A percentile compares a stretch with the other conserved stretches of the same genome.
phyloP scores from a whole-genome alignment of 2,888 invertebrate genomes.

The Tinea semifulvella region DNA sequence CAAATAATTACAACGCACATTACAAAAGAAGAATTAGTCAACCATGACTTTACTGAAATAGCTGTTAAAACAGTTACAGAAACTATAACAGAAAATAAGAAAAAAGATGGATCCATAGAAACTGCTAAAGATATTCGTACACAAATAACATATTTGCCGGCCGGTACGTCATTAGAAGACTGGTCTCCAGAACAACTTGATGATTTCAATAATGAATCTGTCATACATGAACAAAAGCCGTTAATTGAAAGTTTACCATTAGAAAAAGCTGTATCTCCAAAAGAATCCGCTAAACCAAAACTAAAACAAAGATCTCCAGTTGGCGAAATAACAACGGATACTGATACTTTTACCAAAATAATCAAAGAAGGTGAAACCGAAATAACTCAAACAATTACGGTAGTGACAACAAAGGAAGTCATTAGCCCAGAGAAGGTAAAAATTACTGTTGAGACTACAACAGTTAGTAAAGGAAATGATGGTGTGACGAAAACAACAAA shows the following conservation, averaged over 20 bases:
- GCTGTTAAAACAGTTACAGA: constrained; percentile 57
- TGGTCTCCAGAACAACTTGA: constrained; percentile 55
- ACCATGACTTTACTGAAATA: constrained; percentile 42
- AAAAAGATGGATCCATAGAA: constrained; percentile 49
- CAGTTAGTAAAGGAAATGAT: constrained; percentile 52
- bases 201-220: constrained; percentile 43
- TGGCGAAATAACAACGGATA: constrained; percentile 55
- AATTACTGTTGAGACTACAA: constrained; percentile 56
- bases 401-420: constrained; percentile 58
- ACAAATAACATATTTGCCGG: constrained; percentile 56
- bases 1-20: constrained; percentile 50
- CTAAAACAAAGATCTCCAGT: constrained; percentile 50
- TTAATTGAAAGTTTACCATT: constrained; percentile 24
- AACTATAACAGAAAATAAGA: constrained; percentile 52
- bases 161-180: constrained; percentile 52
- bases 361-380: constrained; percentile 53
- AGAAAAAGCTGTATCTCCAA: constrained; percentile 18
- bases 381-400: constrained; percentile 54
- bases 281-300: constrained; percentile 30
- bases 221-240: constrained; percentile 30
- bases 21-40: constrained; percentile 54
- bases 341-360: constrained; percentile 53
- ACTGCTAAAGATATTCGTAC: constrained; percentile 58
- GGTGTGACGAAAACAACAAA: constrained; percentile 59
- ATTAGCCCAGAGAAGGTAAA: constrained; percentile 59